A percentile compares a stretch with the other conserved stretches of the same genome.
phyloP scores from a whole-genome alignment of 2,888 invertebrate species.

The Mesorhabditis sp. region DNA sequence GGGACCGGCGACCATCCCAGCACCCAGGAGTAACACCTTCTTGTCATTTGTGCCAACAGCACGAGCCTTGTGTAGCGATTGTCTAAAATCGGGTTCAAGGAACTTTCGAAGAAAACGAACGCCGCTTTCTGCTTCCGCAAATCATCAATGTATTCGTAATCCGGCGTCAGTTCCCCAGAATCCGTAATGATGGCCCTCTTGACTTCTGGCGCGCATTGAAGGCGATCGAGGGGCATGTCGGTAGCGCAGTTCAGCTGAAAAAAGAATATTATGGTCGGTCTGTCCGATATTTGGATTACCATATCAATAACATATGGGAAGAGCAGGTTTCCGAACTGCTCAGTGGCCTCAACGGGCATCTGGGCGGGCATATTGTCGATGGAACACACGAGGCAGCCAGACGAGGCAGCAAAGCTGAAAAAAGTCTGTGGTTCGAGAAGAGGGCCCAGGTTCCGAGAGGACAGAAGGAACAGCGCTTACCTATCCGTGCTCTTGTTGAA shows the following conservation, averaged over 20 bases:
- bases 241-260: slow-evolving; percentile 51
- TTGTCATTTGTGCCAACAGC: slow-evolving; percentile 61
- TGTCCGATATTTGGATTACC: slow-evolving; percentile 48
- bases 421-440: background rate
- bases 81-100: slow-evolving; percentile 1
- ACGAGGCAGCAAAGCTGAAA: slow-evolving; percentile 47
- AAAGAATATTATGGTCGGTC: background rate
- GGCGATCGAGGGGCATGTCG: slow-evolving; percentile 47
- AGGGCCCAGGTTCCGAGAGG: background rate
- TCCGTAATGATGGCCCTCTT: slow-evolving; percentile 84
- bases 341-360: slow-evolving; percentile 90
- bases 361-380: slow-evolving; percentile 99
- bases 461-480: slow-evolving; percentile 57
- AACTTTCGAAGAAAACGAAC: slow-evolving; percentile 20
- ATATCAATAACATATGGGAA: slow-evolving; percentile 85
- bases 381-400: slow-evolving; percentile 93
- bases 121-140: slow-evolving; percentile 64
- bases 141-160: slow-evolving; percentile 90
- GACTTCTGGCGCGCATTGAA: slow-evolving; percentile 55
- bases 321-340: slow-evolving; percentile 90
- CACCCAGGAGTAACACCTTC: slow-evolving; percentile 81
- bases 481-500: slow-evolving; percentile 92
- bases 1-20: slow-evolving; percentile 89
- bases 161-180: slow-evolving; percentile 84
- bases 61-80: slow-evolving; percentile 73